Percentiles rank a stretch among this genome's conserved stretches.
Evolutionary conservation across 1,140 invertebrate genomes (phyloP).

Genomic region (Lordiphosa collinella): DNA sequence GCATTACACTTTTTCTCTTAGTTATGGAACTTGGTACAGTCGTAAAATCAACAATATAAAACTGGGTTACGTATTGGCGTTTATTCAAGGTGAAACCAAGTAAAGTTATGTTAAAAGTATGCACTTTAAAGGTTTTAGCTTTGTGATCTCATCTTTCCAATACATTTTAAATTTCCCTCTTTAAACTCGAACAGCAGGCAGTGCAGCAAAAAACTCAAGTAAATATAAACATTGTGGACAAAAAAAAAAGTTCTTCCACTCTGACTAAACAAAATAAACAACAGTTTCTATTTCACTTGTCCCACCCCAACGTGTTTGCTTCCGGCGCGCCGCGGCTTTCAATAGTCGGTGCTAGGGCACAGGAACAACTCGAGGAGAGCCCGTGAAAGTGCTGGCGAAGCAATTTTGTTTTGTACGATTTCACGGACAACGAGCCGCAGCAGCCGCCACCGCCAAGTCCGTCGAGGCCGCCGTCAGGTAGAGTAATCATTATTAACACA

Average conservation of each 20-base stretch:
- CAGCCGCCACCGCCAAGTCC: too few relatives aligned
- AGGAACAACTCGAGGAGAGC: too few relatives aligned
- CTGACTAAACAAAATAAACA: slow-evolving; percentile 22
- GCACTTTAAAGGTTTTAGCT: too few relatives aligned
- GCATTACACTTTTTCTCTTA: slow-evolving; percentile 36
- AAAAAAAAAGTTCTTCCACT: not conserved
- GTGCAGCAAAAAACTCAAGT: not conserved
- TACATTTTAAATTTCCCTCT: not conserved
- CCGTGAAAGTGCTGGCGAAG: too few relatives aligned
- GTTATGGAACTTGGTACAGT: slow-evolving; percentile 48
- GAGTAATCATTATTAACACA: slow-evolving; percentile 36
- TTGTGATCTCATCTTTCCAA: too few relatives aligned
- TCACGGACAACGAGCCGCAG: slow-evolving; percentile 10
- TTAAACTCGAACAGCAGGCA: not conserved
- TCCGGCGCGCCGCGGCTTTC: too few relatives aligned
- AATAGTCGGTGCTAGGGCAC: not conserved
- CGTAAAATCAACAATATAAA: slow-evolving; percentile 44
- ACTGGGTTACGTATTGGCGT: slow-evolving; percentile 42
- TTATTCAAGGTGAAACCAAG: slow-evolving; percentile 33
- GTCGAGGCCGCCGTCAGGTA: not conserved
- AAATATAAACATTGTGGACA: too few relatives aligned
- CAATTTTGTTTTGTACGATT: slow-evolving; percentile 4
- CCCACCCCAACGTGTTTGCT: not conserved
- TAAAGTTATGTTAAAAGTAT: slow-evolving; percentile 3
- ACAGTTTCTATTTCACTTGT: slow-evolving; percentile 22